These are phyloP conservation scores for Phacellophora camtschatica DNA, from an alignment of 30 jellyfish, hydroid and myxozoan genomes.

Conservation along the genomic window DNA sequence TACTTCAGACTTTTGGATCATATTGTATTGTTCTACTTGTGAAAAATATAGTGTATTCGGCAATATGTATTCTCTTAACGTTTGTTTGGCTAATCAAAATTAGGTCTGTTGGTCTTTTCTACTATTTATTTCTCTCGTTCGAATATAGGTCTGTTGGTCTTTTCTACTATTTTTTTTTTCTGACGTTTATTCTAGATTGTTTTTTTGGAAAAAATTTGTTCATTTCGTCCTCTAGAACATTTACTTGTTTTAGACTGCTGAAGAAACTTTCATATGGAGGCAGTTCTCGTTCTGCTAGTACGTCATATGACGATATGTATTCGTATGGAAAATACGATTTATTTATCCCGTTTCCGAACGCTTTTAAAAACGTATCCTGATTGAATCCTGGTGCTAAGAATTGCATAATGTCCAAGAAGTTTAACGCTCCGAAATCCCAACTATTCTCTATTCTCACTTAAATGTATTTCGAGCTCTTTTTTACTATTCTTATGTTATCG, in stretches of 20 bases:
- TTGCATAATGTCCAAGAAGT: not conserved
- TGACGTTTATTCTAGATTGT: not conserved
- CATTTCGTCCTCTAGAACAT: not conserved
- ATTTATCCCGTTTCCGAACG: too few relatives aligned
- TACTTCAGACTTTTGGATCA: too few relatives aligned
- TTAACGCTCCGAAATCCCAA: not conserved
- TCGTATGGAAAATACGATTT: not conserved
- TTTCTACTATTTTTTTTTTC: too few relatives aligned
- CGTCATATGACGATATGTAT: not conserved
- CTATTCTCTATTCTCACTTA: not conserved
- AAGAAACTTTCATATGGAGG: not conserved
- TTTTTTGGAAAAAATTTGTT: not conserved
- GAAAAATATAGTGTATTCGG: not conserved
- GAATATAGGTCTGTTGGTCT: not conserved
- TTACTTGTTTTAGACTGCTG: not conserved
- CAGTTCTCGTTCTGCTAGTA: not conserved
- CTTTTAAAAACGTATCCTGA: not conserved
- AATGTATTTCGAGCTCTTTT: not conserved
- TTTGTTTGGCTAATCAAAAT: not conserved
- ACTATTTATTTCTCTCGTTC: not conserved
- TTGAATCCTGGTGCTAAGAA: not conserved
- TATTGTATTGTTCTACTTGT: not conserved
- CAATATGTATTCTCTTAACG: not conserved
- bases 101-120: not conserved
- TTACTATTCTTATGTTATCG: not conserved